phyloP scores from a whole-genome alignment of 2,113 vertebrate genomes.

The Propithecus coquereli region DNA sequence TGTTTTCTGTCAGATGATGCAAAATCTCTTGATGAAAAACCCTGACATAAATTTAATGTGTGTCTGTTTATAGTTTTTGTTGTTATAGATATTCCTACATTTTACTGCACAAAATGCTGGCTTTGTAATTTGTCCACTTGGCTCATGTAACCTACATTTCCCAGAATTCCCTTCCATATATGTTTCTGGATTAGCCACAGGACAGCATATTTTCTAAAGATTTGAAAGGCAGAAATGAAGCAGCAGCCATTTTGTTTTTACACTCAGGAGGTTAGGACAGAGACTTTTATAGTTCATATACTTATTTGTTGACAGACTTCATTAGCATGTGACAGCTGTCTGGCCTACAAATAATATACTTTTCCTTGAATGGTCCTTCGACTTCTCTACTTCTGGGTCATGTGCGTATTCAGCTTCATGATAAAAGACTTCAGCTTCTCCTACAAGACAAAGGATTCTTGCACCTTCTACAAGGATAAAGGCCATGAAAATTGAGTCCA shows the following conservation, averaged over 20 bases:
- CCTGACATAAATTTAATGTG: neutral
- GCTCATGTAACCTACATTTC: neutral
- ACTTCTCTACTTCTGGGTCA: neutral
- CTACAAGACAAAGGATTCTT: too few species aligned
- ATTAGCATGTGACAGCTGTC: neutral
- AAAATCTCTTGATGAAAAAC: neutral
- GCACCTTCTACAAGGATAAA: neutral
- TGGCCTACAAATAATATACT: neutral
- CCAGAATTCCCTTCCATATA: neutral
- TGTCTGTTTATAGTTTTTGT: neutral
- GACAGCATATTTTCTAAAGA: neutral
- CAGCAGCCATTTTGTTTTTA: neutral
- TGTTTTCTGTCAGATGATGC: neutral
- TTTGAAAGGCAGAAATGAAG: neutral
- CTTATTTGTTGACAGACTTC: neutral
- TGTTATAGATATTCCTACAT: neutral
- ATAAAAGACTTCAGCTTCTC: neutral
- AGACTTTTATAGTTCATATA: neutral
- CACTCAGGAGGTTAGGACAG: neutral
- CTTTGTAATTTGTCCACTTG: neutral
- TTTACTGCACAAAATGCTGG: neutral
- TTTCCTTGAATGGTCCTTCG: neutral
- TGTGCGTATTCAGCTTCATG: neutral
- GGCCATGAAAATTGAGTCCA: neutral
- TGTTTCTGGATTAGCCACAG: neutral